Conservation (phyloP, 2,113 vertebrate genomes). For the Otus sunia region DNA sequence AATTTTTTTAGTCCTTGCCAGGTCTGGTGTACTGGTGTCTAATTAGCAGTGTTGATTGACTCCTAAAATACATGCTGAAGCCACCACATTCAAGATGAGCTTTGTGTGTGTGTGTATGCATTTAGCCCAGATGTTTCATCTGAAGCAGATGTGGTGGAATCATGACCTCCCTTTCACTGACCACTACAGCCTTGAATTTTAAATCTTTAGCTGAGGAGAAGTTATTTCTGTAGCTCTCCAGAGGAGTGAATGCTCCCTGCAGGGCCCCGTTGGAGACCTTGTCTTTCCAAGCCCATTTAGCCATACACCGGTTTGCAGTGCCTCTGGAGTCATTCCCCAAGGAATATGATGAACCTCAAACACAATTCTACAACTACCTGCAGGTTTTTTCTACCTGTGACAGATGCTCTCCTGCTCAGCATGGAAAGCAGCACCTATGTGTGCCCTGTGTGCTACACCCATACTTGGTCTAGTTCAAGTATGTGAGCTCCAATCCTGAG, state of each 20-base stretch:
- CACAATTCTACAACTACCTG: background rate
- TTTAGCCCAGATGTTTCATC: background rate
- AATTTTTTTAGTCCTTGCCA: background rate
- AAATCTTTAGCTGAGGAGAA: background rate
- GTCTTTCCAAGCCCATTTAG: background rate
- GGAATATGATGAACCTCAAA: background rate
- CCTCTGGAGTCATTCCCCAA: background rate
- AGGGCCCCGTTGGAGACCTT: background rate
- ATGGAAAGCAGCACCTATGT: background rate
- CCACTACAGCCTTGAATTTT: constrained; percentile 1
- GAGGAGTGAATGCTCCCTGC: background rate
- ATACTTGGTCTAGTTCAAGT: constrained; percentile 38
- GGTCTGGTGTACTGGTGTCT: background rate
- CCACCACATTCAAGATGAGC: background rate
- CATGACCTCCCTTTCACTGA: constrained; percentile 46
- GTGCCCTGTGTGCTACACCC: background rate
- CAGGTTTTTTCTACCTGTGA: background rate
- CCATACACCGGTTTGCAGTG: background rate
- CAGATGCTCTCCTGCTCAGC: background rate
- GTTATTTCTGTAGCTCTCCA: background rate
- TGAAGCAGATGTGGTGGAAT: background rate
- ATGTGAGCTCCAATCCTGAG: constrained; percentile 7
- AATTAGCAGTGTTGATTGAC: background rate
- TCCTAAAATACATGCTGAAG: background rate
- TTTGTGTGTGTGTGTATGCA: background rate